These are phyloP conservation scores for Ormyrus thymus DNA, from an alignment of 2,888 invertebrate species.

Conservation along the genomic window DNA sequence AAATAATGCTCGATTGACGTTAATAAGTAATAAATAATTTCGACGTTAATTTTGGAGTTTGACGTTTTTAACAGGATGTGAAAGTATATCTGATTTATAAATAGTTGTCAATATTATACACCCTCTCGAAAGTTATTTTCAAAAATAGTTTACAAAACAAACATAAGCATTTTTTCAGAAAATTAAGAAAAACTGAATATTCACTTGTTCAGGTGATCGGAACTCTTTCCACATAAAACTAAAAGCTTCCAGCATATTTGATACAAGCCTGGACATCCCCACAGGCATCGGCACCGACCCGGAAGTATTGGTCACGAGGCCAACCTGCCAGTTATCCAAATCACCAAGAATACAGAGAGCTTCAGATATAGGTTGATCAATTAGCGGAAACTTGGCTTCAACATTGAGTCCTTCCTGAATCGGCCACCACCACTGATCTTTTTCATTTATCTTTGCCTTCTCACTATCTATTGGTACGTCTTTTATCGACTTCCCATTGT, in stretches of 20 bases:
- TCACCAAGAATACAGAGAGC: slow-evolving; percentile 90
- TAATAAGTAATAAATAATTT: too few relatives aligned
- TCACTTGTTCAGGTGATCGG: slow-evolving; percentile 86
- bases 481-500: background rate
- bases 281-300: slow-evolving; percentile 76
- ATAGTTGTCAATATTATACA: too few relatives aligned
- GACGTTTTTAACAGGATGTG: too few relatives aligned
- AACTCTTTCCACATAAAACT: slow-evolving; percentile 84
- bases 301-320: slow-evolving; percentile 68
- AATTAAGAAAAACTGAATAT: slow-evolving; percentile 37
- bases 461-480: slow-evolving; percentile 20
- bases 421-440: slow-evolving; percentile 64
- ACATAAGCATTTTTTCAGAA: too few relatives aligned
- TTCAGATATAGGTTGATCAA: slow-evolving; percentile 85
- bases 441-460: slow-evolving; percentile 52
- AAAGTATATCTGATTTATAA: too few relatives aligned
- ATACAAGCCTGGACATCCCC: slow-evolving; percentile 89
- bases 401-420: slow-evolving; percentile 69
- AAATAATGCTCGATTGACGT: too few relatives aligned
- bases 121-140: too few relatives aligned
- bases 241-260: slow-evolving; percentile 89
- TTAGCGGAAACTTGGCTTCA: slow-evolving; percentile 68
- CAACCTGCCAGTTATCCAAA: slow-evolving; percentile 85
- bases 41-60: too few relatives aligned
- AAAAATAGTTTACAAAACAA: too few relatives aligned